Evolutionary conservation across 2,888 invertebrate genomes (phyloP), one percentile per base, ranked within the genome.

Genomic region (Dastarcus helophoroides): DNA sequence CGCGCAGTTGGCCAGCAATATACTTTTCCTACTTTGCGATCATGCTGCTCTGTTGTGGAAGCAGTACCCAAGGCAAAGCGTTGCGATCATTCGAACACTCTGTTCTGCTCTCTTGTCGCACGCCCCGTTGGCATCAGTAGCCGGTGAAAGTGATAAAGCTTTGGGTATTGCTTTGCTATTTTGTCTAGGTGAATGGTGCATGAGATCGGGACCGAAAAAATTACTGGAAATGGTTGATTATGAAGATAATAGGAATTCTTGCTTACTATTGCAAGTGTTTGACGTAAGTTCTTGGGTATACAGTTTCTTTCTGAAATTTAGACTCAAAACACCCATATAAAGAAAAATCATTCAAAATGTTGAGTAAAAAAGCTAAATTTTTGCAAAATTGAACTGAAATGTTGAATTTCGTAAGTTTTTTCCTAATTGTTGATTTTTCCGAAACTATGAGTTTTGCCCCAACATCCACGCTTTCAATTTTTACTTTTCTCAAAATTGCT

Each of bases 151-250:
- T 22, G 79, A 79, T 44, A 78, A 78, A 48, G 73, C 84, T 34
- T 61, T 89, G 32, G 72, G 83, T 8, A 78, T 83, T 15, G 82
- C 89, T 0, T 67, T 93, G 44, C 71, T 94, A 48, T 73, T 93
- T 32, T 88, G 90, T 54, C 67, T 95, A 37, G 89, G 90, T 0
- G 93, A 94, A 62, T 93, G 91, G 79, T 90, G 90, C 32, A 89
- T 94, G 73, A 71, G 79, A 26, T 73, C 93, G 44, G 82, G 81
- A 0, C 73, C 75, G 0, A 50, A 60, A n/a, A 63, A 73, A 28
- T 64, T 83, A 41, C 58, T 80, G 53, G 64, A 70, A 21, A 63
- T 69, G 33, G 50, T 53, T 8, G 58, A 60, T 32, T 58, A 58
- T 39, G 66, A 63, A 14, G 71, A 68, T 12, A 45, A 43, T 23